Evolutionary conservation across 2,113 vertebrate genomes (phyloP), one percentile per base, ranked within the genome.

Genomic region (Urocolius indicus): DNA sequence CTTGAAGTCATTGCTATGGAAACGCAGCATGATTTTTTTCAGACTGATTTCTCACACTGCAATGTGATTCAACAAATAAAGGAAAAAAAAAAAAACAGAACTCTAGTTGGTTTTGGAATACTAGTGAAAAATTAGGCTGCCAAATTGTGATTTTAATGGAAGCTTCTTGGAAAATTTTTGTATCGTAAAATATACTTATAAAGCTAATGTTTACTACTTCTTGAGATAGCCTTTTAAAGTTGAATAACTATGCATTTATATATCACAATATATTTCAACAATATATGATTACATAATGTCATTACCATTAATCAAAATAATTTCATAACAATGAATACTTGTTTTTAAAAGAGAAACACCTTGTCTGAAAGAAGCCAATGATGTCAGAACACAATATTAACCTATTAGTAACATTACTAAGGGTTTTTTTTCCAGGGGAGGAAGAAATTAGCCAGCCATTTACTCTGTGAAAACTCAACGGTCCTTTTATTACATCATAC

Each of bases 1-100:
- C 79, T 89, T 95, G 57, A 95, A 89, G 79, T 73, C 34, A 96
- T 98, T 97, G 91, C 97, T 96, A 95, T 98, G 96, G 98, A 97
- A 97, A 98, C 96, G 84, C 92, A 96, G 94, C 83, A 41, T 2
- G 26, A 59, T 69, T 83, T 97, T 97, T 69, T 95, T 81, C 94
- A 94, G 95, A 95, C 91, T 95, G 80, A 82, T 95, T 97, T 91
- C 71, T 95, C 79, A 77, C 84, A 96, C 83, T 74, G 68, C 73
- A 84, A 3, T 69, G 32, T 75, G 62, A 81, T 95, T 92, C 68
- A 90, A 81, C 67, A 95, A 91, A 87, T 73, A 92, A 90, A 89
- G 72, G 92, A 78, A 41, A 41, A 93, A 78, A 41, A 93, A 78
- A 41, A 52, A 89, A 55, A 29, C 24, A 38, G n/a, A 87, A 71